Base-by-base conservation (phyloP, 2,113 vertebrate species). In the Pantherophis guttatus region DNA sequence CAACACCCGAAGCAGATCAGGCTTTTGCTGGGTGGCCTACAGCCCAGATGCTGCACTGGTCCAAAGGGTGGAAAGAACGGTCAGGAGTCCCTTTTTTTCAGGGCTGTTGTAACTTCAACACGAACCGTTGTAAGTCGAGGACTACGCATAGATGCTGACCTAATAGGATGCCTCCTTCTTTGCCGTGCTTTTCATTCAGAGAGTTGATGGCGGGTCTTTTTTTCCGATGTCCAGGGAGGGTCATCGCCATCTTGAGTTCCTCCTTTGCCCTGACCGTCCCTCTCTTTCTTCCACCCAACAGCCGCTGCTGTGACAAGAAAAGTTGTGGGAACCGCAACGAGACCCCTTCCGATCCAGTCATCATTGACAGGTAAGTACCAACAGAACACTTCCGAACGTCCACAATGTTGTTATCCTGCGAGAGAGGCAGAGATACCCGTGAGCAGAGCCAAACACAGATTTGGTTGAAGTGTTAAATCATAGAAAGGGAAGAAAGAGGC, bases 281-380 rank as follows among this genome's bases (percentile, higher is more conserved):
- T 58, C 9, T 87, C 39, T 12, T 81, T 57, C 39, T 94, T 70
- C 52, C 93, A 92, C 93, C 91, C 94, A 93, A 5, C 93, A 99
- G 99, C 96, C 99, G 99, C 70, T 99, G 99, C 96, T 99, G 99
- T 95, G 99, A 99, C 98, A 99, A 99, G 97, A 99, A 99, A 97
- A 99, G 99, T 98, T 99, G 99, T 29, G 99, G 99, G 91, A 99
- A 99, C 97, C 98, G 99, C 94, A 99, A 99, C 54, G 99, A 99
- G 98, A 99, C 99, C 0, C 99, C 99, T 85, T 99, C 99, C 10
- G 99, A 99, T 97, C 99, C 99, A 0, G 99, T 99, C 95, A 99
- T 99, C 98, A 99, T 99, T 93, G 99, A 99, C 99, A 99, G 99
- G 98, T 99, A 98, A 91, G 86, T 0, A 0, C 53, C 9, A 1